Conservation (phyloP, 2,113 vertebrate genomes). For the Lethenteron camtschaticum region DNA sequence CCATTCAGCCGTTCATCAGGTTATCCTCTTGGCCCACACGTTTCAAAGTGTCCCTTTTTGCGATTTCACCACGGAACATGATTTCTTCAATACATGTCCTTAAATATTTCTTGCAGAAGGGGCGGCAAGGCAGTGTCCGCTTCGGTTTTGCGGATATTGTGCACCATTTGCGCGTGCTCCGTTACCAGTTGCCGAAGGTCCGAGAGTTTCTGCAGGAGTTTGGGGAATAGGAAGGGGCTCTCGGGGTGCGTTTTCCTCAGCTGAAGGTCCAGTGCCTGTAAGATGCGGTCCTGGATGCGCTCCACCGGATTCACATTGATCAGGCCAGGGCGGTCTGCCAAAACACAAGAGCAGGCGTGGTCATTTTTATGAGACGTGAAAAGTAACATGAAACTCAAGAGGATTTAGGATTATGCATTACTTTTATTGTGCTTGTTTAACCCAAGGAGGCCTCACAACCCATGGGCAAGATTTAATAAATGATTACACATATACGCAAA, state of each 20-base stretch:
- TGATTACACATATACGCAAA: too few relatives aligned
- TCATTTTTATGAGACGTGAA: too few relatives aligned
- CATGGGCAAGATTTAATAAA: too few relatives aligned
- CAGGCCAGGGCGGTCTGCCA: slow-evolving; percentile 71
- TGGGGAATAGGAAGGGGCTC: slow-evolving; percentile 84
- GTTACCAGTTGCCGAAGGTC: slow-evolving; percentile 92
- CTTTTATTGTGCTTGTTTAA: too few relatives aligned
- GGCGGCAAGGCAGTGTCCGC: slow-evolving; percentile 79
- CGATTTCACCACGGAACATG: too few relatives aligned
- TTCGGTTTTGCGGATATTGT: slow-evolving; percentile 95
- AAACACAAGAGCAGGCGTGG: too few relatives aligned
- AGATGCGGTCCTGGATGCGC: slow-evolving; percentile 82
- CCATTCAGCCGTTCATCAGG: too few relatives aligned
- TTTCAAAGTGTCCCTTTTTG: too few relatives aligned
- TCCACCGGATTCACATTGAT: slow-evolving; percentile 88
- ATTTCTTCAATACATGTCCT: slow-evolving; percentile 70
- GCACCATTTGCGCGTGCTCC: slow-evolving; percentile 76
- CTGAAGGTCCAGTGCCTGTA: slow-evolving; percentile 72
- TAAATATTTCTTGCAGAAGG: slow-evolving; percentile 92
- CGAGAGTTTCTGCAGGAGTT: slow-evolving; percentile 97
- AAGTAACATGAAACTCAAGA: too few relatives aligned
- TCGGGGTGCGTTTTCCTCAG: slow-evolving; percentile 76
- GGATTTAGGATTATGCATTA: too few relatives aligned
- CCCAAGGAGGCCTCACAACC: too few relatives aligned
- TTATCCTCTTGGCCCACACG: too few relatives aligned